Conservation (phyloP, 2,113 vertebrate species). For the Oryzias curvinotus region DNA sequence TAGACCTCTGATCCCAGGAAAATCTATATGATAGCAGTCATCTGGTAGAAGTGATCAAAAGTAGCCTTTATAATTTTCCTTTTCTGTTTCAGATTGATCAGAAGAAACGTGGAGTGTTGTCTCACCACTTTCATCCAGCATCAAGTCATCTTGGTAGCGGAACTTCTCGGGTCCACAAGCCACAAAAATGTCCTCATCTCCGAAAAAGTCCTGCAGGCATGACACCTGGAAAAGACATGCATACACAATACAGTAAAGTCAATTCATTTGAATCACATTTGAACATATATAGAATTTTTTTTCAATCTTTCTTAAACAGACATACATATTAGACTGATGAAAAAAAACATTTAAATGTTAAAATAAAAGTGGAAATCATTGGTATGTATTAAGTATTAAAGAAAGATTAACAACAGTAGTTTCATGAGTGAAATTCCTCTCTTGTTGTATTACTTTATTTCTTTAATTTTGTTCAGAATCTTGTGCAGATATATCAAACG, state of each 20-base stretch:
- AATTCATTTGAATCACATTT: no score
- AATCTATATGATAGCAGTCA: no score
- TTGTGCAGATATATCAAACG: neutral
- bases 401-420: neutral
- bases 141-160: slow-evolving; percentile 96
- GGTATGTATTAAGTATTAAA: neutral
- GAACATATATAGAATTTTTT: no score
- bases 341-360: no score
- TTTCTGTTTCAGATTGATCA: no score
- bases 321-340: no score
- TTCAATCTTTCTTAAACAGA: no score
- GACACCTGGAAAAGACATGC: slow-evolving; percentile 79
- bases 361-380: no score
- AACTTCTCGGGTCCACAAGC: slow-evolving; percentile 96
- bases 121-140: slow-evolving; percentile 93
- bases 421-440: neutral
- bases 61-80: no score
- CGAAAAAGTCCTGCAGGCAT: slow-evolving; percentile 97
- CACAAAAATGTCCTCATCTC: slow-evolving; percentile 94
- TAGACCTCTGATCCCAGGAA: no score
- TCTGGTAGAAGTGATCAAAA: no score
- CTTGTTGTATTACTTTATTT: neutral
- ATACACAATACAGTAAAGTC: neutral
- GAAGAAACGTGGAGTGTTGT: neutral
- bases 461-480: neutral